Evolutionary conservation across 1,140 invertebrate species (phyloP).

Genomic region (Trachelipus rathkii): DNA sequence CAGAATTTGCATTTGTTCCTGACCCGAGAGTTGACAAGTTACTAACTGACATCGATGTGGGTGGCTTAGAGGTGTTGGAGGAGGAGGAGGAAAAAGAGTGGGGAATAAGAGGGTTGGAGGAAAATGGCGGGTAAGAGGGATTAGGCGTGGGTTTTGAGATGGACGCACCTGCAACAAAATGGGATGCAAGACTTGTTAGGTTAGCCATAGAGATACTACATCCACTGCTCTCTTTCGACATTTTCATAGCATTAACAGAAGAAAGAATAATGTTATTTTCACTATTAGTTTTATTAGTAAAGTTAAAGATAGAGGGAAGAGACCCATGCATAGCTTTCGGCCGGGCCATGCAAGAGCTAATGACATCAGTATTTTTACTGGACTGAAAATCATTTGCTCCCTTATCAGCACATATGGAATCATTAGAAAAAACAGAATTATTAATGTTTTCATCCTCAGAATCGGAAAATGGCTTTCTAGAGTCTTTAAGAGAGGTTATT

Average conservation of each 20-base stretch:
- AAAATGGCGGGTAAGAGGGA: constrained; percentile 34
- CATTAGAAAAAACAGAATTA: neutral
- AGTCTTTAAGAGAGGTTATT: neutral
- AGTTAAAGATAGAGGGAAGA: neutral
- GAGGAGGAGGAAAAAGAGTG: constrained; percentile 23
- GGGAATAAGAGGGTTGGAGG: constrained; percentile 35
- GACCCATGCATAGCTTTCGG: neutral
- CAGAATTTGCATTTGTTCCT: constrained; percentile 1
- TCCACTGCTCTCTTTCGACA: neutral
- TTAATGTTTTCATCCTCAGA: neutral
- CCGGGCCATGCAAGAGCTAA: neutral
- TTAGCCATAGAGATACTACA: constrained; percentile 8
- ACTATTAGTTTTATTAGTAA: neutral
- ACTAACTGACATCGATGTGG: neutral
- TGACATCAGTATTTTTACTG: neutral
- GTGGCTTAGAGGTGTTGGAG: neutral
- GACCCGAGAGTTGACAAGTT: neutral
- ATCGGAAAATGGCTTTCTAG: neutral
- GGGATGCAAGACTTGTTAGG: constrained; percentile 11
- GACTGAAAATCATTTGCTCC: neutral
- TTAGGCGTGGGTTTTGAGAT: constrained; percentile 31
- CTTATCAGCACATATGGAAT: neutral
- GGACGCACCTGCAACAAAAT: constrained; percentile 23
- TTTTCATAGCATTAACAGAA: neutral
- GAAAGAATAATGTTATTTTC: neutral